Conservation (phyloP, 2,113 vertebrate species). For the Pseudorasbora parva region DNA sequence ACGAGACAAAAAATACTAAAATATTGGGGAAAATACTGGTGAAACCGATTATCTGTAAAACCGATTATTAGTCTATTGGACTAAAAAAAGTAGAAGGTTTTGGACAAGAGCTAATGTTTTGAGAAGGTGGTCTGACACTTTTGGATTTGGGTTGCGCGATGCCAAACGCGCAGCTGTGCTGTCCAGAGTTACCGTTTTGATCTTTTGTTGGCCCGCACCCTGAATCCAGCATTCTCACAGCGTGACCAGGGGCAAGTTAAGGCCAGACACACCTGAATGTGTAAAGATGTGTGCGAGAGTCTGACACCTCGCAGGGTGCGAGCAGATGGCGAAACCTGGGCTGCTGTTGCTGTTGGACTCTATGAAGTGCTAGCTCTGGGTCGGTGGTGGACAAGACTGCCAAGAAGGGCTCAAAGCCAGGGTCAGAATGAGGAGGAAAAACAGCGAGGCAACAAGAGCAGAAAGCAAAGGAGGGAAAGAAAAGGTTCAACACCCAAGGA, state of each 20-base stretch:
- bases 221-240: constrained; percentile 13
- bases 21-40: too few relatives aligned
- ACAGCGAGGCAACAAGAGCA: not conserved
- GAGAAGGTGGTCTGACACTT: constrained; percentile 20
- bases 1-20: too few relatives aligned
- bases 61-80: too few relatives aligned
- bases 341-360: constrained; percentile 53
- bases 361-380: constrained; percentile 23
- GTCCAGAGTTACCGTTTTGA: constrained; percentile 2
- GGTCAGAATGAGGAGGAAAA: constrained; percentile 26
- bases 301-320: constrained; percentile 44
- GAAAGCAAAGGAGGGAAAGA: not conserved
- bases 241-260: constrained; percentile 17
- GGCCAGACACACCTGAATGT: constrained; percentile 39
- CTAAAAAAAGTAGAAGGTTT: not conserved
- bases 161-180: not conserved
- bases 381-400: constrained; percentile 31
- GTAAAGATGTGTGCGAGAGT: constrained; percentile 1
- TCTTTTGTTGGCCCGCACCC: constrained; percentile 21
- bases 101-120: not conserved
- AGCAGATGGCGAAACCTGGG: constrained; percentile 49
- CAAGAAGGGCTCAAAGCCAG: constrained; percentile 41
- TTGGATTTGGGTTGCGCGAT: not conserved
- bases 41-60: too few relatives aligned
- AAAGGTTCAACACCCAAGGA: not conserved